Evolutionary conservation across 2,113 vertebrate genomes (phyloP).

Genomic region (rat (Rattus norvegicus)): DNA sequence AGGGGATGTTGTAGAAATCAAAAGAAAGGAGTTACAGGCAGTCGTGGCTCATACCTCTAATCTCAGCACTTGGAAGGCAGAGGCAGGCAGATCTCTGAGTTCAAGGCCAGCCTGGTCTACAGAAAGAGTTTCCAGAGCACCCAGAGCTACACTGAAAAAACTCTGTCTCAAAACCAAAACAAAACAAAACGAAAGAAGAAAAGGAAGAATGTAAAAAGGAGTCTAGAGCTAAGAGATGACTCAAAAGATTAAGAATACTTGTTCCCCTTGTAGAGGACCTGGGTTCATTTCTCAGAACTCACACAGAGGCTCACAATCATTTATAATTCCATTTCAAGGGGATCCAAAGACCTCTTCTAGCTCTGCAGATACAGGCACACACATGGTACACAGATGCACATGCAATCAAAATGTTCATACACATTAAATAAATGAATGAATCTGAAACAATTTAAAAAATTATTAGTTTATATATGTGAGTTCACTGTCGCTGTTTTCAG

Average conservation of each 20-base stretch:
- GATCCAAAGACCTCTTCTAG: not conserved
- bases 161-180: too few species aligned
- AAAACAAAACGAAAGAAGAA: too few species aligned
- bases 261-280: not conserved
- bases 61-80: not conserved
- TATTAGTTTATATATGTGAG: too few species aligned
- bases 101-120: not conserved
- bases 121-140: too few species aligned
- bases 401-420: not conserved
- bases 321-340: not conserved
- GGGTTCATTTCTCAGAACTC: not conserved
- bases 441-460: not conserved
- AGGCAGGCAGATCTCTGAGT: not conserved
- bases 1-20: not conserved
- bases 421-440: not conserved
- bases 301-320: not conserved
- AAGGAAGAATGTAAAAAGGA: too few species aligned
- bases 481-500: too few species aligned
- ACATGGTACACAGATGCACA: not conserved
- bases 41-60: not conserved
- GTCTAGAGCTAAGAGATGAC: too few species aligned
- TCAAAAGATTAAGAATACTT: not conserved
- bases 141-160: too few species aligned
- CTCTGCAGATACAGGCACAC: not conserved
- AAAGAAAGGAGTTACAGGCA: not conserved